Evolutionary conservation across 2,888 invertebrate species (phyloP), one percentile per base, ranked within the genome.

Genomic region (Drosophila acutilabella): DNA sequence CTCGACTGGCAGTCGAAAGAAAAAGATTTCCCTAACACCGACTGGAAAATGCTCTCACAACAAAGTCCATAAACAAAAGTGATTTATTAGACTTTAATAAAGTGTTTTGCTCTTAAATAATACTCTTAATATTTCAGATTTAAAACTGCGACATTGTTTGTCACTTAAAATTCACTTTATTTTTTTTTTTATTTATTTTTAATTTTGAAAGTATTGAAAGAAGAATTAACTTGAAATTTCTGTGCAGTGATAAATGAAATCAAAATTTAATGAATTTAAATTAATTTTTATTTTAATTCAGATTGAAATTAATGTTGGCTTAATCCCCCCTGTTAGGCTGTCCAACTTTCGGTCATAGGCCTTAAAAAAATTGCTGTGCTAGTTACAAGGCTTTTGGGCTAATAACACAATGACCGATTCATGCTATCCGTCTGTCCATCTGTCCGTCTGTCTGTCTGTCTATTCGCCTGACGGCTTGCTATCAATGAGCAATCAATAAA

Each of bases 401-500:
- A 78, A 69, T 76, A 65, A 44, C 58, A 64, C 64, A 70, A 60
- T 74, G 69, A 52, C 68, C 74, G 62, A 62, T 45, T 47, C 57
- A 54, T 60, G 51, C 16, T 57, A 48, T 40, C 52, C 44, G 38
- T 18, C 54, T 44, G n/a, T 20, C 20, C 36, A 45, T 57, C 53
- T 40, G 48, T 11, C 11, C 20, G 10, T 40, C 26, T 23, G 60
- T 48, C 47, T n/a, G 20, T 41, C 65, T 26, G 41, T 40, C 44
- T 57, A 44, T 40, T 23, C 10, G 59, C 7, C 44, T 30, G 42
- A 14, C 38, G 11, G 56, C 41, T 53, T 50, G 68, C 78, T 66
- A 80, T 82, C 79, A 76, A 76, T 71, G 61, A 58, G 54, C 72
- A 76, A 82, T 79, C 81, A 78, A 68, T 77, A 68, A 60, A 60